Conservation (phyloP, 2,888 invertebrate genomes). For the Lottia gigantea region DNA sequence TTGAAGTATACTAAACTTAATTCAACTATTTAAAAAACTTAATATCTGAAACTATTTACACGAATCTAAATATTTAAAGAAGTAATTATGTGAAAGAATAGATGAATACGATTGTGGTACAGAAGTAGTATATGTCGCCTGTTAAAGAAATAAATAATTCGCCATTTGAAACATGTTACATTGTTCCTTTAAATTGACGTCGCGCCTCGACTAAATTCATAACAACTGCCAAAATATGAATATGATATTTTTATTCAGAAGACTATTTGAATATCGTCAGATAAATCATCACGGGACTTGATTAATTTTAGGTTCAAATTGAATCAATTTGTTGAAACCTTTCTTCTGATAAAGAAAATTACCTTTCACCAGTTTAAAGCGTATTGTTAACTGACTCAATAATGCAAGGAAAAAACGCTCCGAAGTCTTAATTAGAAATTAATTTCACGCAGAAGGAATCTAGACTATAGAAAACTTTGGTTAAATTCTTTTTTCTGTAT, state of each 20-base stretch:
- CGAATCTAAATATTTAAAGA: slow-evolving; percentile 6
- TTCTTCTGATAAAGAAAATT: too few relatives aligned
- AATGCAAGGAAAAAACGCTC: too few relatives aligned
- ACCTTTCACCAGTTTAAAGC: too few relatives aligned
- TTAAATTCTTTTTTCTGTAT: too few relatives aligned
- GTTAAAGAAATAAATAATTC: background rate
- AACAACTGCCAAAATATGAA: slow-evolving; percentile 5
- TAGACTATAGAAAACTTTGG: too few relatives aligned
- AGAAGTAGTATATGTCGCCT: background rate
- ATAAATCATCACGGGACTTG: background rate
- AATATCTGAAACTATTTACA: background rate
- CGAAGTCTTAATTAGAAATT: background rate
- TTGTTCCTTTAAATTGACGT: background rate
- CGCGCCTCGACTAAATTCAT: background rate
- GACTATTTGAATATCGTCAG: background rate
- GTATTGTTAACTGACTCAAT: too few relatives aligned
- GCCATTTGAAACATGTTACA: too few relatives aligned
- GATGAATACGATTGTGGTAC: background rate
- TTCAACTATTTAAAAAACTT: background rate
- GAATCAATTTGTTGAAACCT: background rate
- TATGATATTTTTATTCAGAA: background rate
- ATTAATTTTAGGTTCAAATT: background rate
- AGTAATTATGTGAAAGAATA: background rate
- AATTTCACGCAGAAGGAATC: slow-evolving; percentile 2
- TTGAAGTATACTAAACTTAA: background rate